Evolutionary conservation across 2,888 invertebrate genomes (phyloP).

Genomic region (Eupsilia transversa): DNA sequence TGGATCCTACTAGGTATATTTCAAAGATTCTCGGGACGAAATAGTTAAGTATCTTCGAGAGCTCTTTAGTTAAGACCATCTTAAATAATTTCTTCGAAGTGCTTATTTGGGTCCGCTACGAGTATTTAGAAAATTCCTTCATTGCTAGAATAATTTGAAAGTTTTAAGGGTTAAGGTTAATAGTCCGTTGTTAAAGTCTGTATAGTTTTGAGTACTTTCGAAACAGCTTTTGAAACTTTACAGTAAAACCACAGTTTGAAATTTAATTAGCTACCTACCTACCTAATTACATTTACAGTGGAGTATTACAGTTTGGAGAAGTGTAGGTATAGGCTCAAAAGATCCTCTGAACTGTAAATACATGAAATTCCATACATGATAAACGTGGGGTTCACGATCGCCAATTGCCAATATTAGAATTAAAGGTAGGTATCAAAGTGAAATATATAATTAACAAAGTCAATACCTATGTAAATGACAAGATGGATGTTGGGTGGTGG

Average conservation of each 20-base stretch:
- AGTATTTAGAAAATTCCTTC: slow-evolving; percentile 44
- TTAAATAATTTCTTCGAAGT: slow-evolving; percentile 18
- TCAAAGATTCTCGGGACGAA: slow-evolving; percentile 22
- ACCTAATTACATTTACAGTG: slow-evolving; percentile 2
- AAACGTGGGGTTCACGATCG: not conserved
- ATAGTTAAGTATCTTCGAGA: slow-evolving; percentile 32
- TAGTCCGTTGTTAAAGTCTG: slow-evolving; percentile 27
- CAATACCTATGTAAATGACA: not conserved
- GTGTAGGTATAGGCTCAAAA: not conserved
- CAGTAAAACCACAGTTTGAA: slow-evolving; percentile 7
- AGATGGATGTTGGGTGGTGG: too few species aligned
- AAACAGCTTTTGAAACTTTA: slow-evolving; percentile 31
- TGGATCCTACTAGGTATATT: slow-evolving; percentile 13
- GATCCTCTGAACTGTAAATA: not conserved
- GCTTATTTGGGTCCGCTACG: not conserved
- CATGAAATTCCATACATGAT: not conserved
- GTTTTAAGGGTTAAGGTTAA: slow-evolving; percentile 26
- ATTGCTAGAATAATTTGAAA: slow-evolving; percentile 33
- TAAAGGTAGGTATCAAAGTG: not conserved
- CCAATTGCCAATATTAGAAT: not conserved
- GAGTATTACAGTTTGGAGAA: not conserved
- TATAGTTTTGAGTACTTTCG: slow-evolving; percentile 42
- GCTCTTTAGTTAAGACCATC: slow-evolving; percentile 12
- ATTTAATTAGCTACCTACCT: slow-evolving; percentile 20
- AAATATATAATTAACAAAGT: not conserved